A percentile compares a stretch with the other conserved stretches of the same genome.
Evolutionary conservation across 2,113 vertebrate genomes (phyloP).

Genomic region (Rousettus leschenaultii): DNA sequence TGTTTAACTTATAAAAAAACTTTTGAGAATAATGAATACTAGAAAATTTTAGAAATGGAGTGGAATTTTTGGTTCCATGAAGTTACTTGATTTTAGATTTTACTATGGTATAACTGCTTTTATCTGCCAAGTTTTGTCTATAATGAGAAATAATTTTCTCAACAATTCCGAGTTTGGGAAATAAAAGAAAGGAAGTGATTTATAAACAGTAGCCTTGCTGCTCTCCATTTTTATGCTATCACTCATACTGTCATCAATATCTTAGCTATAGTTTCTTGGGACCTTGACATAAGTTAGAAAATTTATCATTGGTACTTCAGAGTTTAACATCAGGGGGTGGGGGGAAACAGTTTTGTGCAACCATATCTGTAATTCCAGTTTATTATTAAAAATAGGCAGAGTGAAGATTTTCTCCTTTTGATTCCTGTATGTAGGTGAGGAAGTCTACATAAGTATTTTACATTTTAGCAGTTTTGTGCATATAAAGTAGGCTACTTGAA

Average conservation of each 20-base stretch:
- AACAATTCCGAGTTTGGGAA: slow-evolving; percentile 47
- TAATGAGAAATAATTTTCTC: slow-evolving; percentile 61
- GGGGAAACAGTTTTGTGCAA: slow-evolving; percentile 76
- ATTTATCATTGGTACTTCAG: slow-evolving; percentile 82
- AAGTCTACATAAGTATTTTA: slow-evolving; percentile 80
- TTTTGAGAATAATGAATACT: slow-evolving; percentile 44
- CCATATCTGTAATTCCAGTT: slow-evolving; percentile 85
- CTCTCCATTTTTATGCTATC: slow-evolving; percentile 49
- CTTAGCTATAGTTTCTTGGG: slow-evolving; percentile 80
- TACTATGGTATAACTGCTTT: slow-evolving; percentile 10
- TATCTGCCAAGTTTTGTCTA: slow-evolving; percentile 43
- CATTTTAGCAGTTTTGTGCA: slow-evolving; percentile 84
- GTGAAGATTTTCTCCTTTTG: slow-evolving; percentile 80
- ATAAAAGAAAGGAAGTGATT: slow-evolving; percentile 59
- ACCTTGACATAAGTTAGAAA: slow-evolving; percentile 78
- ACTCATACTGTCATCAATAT: slow-evolving; percentile 52
- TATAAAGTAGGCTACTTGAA: slow-evolving; percentile 73
- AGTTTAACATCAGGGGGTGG: slow-evolving; percentile 84
- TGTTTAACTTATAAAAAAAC: slow-evolving; percentile 56
- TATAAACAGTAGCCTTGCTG: slow-evolving; percentile 64
- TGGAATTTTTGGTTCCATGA: slow-evolving; percentile 84
- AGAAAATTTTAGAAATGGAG: slow-evolving; percentile 74
- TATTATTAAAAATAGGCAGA: slow-evolving; percentile 84
- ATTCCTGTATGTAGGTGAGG: slow-evolving; percentile 76
- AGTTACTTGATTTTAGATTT: slow-evolving; percentile 69